Percentiles rank a stretch among this genome's conserved stretches.
Conservation (phyloP, 2,113 vertebrate genomes). For the Sceloporus tristichus region DNA sequence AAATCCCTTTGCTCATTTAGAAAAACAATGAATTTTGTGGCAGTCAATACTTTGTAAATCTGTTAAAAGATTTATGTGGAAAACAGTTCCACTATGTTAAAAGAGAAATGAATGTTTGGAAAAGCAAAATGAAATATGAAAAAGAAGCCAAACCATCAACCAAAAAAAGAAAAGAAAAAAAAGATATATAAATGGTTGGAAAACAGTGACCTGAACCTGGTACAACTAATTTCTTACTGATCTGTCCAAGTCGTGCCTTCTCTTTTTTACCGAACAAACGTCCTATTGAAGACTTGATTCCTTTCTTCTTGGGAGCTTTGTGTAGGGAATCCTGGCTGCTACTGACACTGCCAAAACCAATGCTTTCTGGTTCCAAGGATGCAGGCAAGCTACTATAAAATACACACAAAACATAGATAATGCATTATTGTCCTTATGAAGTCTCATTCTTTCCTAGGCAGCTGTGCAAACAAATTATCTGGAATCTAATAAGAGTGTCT, state of each 20-base stretch:
- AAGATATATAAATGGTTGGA: neutral
- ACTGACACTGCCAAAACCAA: conserved; percentile 90
- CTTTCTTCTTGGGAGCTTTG: conserved; percentile 99
- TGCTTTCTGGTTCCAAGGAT: conserved; percentile 90
- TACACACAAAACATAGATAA: conserved; percentile 51
- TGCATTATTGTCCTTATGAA: conserved; percentile 30
- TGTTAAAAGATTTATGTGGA: conserved; percentile 10
- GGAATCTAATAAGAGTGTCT: conserved; percentile 6
- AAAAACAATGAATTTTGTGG: conserved; percentile 11
- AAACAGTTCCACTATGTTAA: conserved; percentile 15
- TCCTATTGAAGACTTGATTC: conserved; percentile 98
- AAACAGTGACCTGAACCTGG: conserved; percentile 65
- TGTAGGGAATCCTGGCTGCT: conserved; percentile 99
- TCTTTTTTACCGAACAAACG: conserved; percentile 99
- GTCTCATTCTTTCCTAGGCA: conserved; percentile 40
- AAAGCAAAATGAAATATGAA: conserved; percentile 30
- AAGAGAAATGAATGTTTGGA: conserved; percentile 21
- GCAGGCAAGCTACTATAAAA: conserved; percentile 85
- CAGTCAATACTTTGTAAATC: conserved; percentile 22
- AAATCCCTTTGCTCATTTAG: conserved; percentile 5
- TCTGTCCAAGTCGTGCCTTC: conserved; percentile 91
- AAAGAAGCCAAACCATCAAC: conserved; percentile 4
- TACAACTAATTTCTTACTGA: conserved; percentile 88
- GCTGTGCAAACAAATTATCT: conserved; percentile 42
- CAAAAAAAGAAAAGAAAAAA: neutral